Evolutionary conservation across 2,113 vertebrate genomes (phyloP), one percentile per base, ranked within the genome.

Genomic region (Pachypanchax playfairii): DNA sequence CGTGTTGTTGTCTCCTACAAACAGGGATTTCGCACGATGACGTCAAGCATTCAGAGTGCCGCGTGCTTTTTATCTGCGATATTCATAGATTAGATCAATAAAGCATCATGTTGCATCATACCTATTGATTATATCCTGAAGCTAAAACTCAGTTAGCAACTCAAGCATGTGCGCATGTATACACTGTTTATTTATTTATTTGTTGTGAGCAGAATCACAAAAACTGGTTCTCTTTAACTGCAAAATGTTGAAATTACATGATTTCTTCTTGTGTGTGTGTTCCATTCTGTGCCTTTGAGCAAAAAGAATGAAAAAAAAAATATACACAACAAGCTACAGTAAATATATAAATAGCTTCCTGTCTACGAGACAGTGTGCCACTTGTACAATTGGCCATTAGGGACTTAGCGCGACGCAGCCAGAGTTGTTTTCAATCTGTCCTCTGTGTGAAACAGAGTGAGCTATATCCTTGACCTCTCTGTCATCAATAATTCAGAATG

Each of bases 401-500:
- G 18, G 54, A 65, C 43, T 39, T 60, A 24, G 60, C 47, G n/a
- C 72, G 68, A 79, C 31, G 57, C 48, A 66, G 57, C 33, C 39
- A 47, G 28, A 28, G 47, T 28, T 35, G 24, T 44, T 75, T 53
- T 38, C 21, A 26, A 52, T 56, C 31, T 28, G 44, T 57, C 28
- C 64, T 42, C 43, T 54, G 39, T 44, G 44, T 44, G 48, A 55
- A 61, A 41, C 48, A 52, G 51, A 14, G 66, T 57, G 61, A 73
- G 63, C 47, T 71, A 61, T 64, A 39, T 69, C 72, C 62, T 56
- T 83, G 84, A 84, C 83, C 71, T 87, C 57, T 33, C 63, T 74
- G 70, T 75, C 83, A 88, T 88, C 85, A 91, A 85, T 91, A 86
- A 89, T 90, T 88, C 44, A 88, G 65, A 48, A 61, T 78, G 79